Evolutionary conservation across 2,888 invertebrate genomes (phyloP).

Genomic region (Villa cingulata): DNA sequence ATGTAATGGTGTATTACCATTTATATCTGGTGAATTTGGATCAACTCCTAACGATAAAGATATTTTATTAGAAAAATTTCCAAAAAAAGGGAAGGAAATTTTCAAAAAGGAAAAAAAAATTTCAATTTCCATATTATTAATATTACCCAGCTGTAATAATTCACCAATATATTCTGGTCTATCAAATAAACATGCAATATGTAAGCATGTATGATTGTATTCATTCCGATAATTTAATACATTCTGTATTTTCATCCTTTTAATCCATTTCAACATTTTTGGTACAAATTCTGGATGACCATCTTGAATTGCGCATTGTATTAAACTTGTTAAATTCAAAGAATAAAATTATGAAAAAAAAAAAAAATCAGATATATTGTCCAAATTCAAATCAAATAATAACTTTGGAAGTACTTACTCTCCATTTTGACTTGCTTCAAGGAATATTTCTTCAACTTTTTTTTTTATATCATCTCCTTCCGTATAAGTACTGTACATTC

Average conservation of each 20-base stretch:
- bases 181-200: constrained; percentile 37
- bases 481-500: neutral
- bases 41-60: constrained; percentile 34
- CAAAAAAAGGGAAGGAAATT: no score
- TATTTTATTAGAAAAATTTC: no score
- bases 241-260: constrained; percentile 23
- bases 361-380: neutral
- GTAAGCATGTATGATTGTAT: constrained; percentile 40
- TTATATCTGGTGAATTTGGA: constrained; percentile 35
- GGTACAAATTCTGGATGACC: constrained; percentile 19
- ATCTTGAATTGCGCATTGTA: constrained; percentile 21
- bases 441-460: constrained; percentile 7
- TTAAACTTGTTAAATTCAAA: constrained; percentile 19
- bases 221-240: constrained; percentile 37
- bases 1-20: constrained; percentile 36
- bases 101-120: no score
- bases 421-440: constrained; percentile 7
- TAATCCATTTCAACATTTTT: constrained; percentile 25
- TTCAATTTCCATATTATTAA: neutral
- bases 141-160: constrained; percentile 22
- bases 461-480: neutral
- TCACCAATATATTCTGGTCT: constrained; percentile 27
- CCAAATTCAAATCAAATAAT: neutral
- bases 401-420: constrained; percentile 7
- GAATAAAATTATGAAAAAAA: neutral